Base-by-base conservation (phyloP, 2,113 vertebrate genomes). In the Pycnonotus jocosus region DNA sequence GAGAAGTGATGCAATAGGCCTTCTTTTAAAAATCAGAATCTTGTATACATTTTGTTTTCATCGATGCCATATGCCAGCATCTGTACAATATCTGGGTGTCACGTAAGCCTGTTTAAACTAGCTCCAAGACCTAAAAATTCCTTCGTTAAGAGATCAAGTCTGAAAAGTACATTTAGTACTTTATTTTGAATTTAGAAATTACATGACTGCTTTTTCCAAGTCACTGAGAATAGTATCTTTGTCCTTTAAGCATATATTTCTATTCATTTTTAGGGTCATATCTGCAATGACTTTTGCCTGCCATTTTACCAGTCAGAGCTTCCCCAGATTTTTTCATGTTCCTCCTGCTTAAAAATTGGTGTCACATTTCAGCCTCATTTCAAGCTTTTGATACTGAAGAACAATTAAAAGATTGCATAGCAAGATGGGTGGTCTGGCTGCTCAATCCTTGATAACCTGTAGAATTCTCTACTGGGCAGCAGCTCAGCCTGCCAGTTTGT, bases 171-270 rank as follows among this genome's bases (percentile, higher is more conserved):
- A 33, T 21, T 53, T 56, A 30, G 11, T 8, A 6, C 24, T 62
- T 65, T 10, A 56, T 82, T 88, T 61, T 91, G 11, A 69, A 60
- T 35, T 87, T 33, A 30, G 40, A 96, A 82, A 57, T 56, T 73
- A 3, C 14, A 37, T 56, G 18, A 47, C 18, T 74, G 5, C 1
- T 69, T 79, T 85, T 69, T 27, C 42, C 42, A 87, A 44, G 15
- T 44, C 22, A 57, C 40, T 38, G 44, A 35, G 27, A 88, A 83
- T 78, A 86, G 4, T 15, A 54, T 56, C 24, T 44, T 15, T 7
- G 6, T 3, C 2, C 7, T 78, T 87, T 0, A 0, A 83, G 35
- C 1, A 31, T 40, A 13, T 35, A 30, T 58, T 86, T 81, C 9
- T 70, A 17, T 40, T 71, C 2, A 6, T 47, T 60, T 45, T 73